These are phyloP conservation scores for Koerneria pararmatus DNA, from an alignment of 2,888 invertebrate species.

Conservation along the genomic window DNA sequence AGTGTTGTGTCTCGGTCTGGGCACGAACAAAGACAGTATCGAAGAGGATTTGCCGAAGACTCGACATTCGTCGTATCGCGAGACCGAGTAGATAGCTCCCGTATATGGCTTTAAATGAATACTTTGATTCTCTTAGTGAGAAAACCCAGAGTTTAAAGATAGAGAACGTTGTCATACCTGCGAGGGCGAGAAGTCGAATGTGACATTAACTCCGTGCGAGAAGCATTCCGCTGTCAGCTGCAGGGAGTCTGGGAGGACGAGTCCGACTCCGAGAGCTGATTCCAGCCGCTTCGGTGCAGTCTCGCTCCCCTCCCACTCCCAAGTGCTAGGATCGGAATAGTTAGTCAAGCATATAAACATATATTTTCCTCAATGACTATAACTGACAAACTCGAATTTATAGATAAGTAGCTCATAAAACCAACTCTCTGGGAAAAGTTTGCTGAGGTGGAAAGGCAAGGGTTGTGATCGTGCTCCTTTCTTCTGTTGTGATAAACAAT, in stretches of 20 bases:
- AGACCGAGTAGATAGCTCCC: slow-evolving; percentile 57
- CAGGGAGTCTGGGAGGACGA: slow-evolving; percentile 27
- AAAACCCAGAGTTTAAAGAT: background rate
- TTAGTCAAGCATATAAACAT: too few relatives aligned
- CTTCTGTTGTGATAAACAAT: too few relatives aligned
- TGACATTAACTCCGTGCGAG: slow-evolving; percentile 40
- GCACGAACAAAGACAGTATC: slow-evolving; percentile 50
- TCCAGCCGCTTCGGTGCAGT: slow-evolving; percentile 28
- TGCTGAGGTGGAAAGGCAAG: too few relatives aligned
- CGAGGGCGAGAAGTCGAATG: slow-evolving; percentile 27
- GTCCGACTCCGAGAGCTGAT: slow-evolving; percentile 28
- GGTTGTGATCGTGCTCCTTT: too few relatives aligned
- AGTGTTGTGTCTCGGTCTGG: slow-evolving; percentile 47
- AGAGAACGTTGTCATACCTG: slow-evolving; percentile 17
- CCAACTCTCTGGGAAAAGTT: too few relatives aligned
- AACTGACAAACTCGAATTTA: too few relatives aligned
- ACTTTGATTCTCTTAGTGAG: background rate
- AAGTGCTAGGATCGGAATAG: too few relatives aligned
- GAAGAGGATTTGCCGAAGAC: slow-evolving; percentile 37
- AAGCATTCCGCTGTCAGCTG: slow-evolving; percentile 35
- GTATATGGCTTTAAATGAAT: slow-evolving; percentile 53
- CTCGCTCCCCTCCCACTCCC: slow-evolving; percentile 24
- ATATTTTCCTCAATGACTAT: too few relatives aligned
- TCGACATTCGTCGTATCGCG: slow-evolving; percentile 54
- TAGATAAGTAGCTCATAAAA: too few relatives aligned